Conservation (phyloP, 2,797 vertebrate genomes). For the Hafferia zeledoni region DNA sequence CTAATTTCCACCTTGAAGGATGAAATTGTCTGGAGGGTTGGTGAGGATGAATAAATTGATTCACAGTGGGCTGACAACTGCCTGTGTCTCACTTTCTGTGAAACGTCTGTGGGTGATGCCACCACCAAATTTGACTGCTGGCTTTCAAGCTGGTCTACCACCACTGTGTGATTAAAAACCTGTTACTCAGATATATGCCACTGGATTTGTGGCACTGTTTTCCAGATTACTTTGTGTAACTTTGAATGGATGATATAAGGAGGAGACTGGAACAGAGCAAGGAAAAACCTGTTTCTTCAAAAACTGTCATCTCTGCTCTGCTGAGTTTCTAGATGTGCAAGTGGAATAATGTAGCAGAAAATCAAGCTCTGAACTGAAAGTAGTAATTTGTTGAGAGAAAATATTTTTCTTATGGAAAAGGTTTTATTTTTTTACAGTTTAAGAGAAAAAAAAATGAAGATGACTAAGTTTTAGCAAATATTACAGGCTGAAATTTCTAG, state of each 20-base stretch:
- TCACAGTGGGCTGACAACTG: slow-evolving; percentile 62
- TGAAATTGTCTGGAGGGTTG: slow-evolving; percentile 54
- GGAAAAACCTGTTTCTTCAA: background rate
- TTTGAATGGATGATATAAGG: background rate
- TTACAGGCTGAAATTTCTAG: background rate
- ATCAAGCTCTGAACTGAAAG: background rate
- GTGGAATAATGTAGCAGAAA: background rate
- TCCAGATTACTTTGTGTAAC: background rate
- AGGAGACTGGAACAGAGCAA: background rate
- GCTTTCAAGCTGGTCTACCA: slow-evolving; percentile 25
- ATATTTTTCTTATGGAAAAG: background rate
- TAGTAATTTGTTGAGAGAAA: background rate
- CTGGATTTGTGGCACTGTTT: background rate
- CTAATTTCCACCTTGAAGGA: slow-evolving; percentile 66
- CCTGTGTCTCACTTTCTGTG: slow-evolving; percentile 40
- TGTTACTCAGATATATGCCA: background rate
- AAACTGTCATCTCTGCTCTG: background rate
- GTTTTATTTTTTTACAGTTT: background rate
- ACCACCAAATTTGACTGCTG: slow-evolving; percentile 59
- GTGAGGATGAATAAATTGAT: slow-evolving; percentile 70
- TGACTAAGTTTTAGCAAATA: background rate
- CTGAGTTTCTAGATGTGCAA: background rate
- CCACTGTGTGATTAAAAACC: slow-evolving; percentile 38
- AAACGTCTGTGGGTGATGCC: slow-evolving; percentile 65
- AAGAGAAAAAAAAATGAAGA: background rate